Evolutionary conservation across 2,113 vertebrate genomes (phyloP), one percentile per base, ranked within the genome.

Genomic region (Illadopsis cleaveri): DNA sequence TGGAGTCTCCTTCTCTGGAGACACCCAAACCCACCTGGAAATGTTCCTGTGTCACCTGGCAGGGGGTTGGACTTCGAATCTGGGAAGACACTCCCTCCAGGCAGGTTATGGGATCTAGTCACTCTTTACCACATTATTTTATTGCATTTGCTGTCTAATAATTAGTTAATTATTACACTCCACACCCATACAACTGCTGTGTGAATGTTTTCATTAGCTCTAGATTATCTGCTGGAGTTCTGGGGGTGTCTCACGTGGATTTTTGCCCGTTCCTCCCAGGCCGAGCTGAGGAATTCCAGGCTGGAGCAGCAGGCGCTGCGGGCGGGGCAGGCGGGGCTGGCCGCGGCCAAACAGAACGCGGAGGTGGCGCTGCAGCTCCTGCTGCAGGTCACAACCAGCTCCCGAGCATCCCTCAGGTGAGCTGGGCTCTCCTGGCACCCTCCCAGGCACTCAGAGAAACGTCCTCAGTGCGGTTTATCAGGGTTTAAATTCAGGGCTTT

Each of bases 351-450:
- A 83, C 98, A 97, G 15, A 99, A 99, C 2, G 98, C 99, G 0
- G 98, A 98, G 6, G 6, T 97, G 38, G 99, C 99, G 5, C 93
- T 99, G 2, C 98, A 99, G 88, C 98, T 98, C 80, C 98, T 99
- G 10, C 98, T 96, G 10, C 93, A 82, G 9, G 98, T 98, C 4
- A 97, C 98, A 3, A 93, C 77, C 11, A 98, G 69, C 22, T 99
- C 99, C 17, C 97, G 93, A 1, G 54, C 97, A 1, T 99, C 98
- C 13, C 96, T 99, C 37, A 97, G 97, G 99, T 99, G 85, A 97
- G 99, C 65, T 2, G 40, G 30, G 85, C 44, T 3, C 23, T 4
- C 35, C 57, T 12, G 11, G 15, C 5, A 0, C 57, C 13, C 2
- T 7, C 31, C 71, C 66, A 1, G 9, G 0, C 38, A 1, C 14